Evolutionary conservation across 2,888 invertebrate species (phyloP), one percentile per base, ranked within the genome.

Genomic region (Serrognathus titanus): DNA sequence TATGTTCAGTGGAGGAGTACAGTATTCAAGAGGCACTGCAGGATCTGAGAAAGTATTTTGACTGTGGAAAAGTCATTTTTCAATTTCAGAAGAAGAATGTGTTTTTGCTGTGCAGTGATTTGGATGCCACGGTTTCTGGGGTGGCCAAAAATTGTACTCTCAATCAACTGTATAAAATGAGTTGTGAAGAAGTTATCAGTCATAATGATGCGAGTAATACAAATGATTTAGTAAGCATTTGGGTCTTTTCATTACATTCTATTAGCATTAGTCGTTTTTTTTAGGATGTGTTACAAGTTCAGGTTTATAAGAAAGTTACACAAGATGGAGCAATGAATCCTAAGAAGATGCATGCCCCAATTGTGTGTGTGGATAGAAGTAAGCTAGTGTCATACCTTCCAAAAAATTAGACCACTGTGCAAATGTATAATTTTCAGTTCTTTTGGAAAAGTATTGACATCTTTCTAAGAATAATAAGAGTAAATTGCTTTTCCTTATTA

Each of bases 51-150:
- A 89, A 88, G 79, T 84, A 83, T 79, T 82, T 90, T 65, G 86
- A 88, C 35, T 85, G 87, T 55, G 90, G 90, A 1, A 86, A 85
- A 72, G 83, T 88, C 36, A 87, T 87, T 52, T 90, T 91, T 71
- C 83, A 84, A 67, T 82, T 90, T 64, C 79, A 84, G 62, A 81
- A 85, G 20, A 84, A 85, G 39, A 82, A 84, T 58, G 80, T 86
- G 2, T 89, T 85, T 70, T 78, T 91, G 51, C 83, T 87, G 69
- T 86, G 86, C 64, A 80, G 78, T 53, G 84, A 83, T 55, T 80
- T 78, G 47, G 85, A 84, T 73, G 81, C 80, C 41, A 81, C 80
- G 12, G 68, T 84, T 8, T 80, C 80, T 43, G 85, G 84, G 3
- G 76, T 81, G 37, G 78, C 77, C 58, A 75, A 78, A 50, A 81